A percentile compares a stretch with the other conserved stretches of the same genome.
These are phyloP conservation scores for Falco berigora DNA, from an alignment of 2,797 vertebrate genomes.

Conservation along the genomic window DNA sequence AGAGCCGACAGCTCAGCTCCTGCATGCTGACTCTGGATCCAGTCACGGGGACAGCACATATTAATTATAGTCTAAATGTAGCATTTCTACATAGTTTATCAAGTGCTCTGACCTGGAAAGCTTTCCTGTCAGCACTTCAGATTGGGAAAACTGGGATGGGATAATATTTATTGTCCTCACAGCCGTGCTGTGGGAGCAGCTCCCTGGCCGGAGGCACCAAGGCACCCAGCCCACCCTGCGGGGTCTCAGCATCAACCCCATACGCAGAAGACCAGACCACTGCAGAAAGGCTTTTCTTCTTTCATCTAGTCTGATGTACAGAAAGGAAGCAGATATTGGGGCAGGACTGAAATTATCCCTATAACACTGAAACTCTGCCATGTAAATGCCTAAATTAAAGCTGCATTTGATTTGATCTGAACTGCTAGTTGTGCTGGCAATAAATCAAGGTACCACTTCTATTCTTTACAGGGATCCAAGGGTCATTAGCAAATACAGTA, in stretches of 20 bases:
- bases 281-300: background rate
- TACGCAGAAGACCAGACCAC: background rate
- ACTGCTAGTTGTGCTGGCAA: background rate
- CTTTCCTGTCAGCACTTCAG: background rate
- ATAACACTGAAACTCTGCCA: background rate
- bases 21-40: background rate
- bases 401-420: background rate
- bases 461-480: background rate
- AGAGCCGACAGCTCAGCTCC: background rate
- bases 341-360: background rate
- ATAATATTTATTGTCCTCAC: background rate
- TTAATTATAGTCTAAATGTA: accelerated
- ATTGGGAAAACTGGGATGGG: background rate
- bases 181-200: background rate
- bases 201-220: background rate
- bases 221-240: background rate
- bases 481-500: background rate
- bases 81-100: background rate
- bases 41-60: accelerated
- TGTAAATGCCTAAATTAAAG: background rate
- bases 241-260: background rate
- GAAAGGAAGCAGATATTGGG: background rate
- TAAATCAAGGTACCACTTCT: background rate
- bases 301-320: background rate
- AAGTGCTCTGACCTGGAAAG: background rate